phyloP scores from a whole-genome alignment of 2,797 vertebrate species.

The Trachops cirrhosus region DNA sequence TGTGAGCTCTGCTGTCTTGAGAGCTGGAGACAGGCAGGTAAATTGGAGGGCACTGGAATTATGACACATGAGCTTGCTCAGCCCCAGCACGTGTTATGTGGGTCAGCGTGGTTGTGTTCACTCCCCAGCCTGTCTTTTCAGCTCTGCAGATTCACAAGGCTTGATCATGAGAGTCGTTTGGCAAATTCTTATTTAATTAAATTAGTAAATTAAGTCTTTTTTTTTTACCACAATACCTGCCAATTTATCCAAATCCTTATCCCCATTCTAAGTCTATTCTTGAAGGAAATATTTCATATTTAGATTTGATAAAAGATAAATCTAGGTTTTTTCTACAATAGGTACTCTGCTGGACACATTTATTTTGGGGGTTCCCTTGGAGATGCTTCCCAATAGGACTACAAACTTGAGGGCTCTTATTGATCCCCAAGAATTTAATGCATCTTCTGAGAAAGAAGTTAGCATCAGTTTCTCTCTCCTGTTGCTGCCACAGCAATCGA shows the following conservation, averaged over 20 bases:
- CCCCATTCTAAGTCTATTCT: conserved; percentile 10
- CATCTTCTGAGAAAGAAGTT: background rate
- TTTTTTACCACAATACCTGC: background rate
- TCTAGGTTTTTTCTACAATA: background rate
- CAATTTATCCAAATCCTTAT: conserved; percentile 23
- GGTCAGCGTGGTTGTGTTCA: background rate
- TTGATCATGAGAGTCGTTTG: background rate
- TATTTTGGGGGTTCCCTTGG: conserved; percentile 14
- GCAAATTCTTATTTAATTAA: background rate
- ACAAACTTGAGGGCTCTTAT: background rate
- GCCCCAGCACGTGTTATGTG: background rate
- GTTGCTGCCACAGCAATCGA: background rate
- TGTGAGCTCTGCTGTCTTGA: background rate
- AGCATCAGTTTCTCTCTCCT: background rate
- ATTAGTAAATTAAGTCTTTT: background rate
- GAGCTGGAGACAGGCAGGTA: background rate
- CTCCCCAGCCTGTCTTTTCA: background rate
- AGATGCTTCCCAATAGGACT: background rate
- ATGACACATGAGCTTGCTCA: background rate
- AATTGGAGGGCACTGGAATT: background rate
- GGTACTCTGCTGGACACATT: background rate
- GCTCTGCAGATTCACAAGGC: background rate
- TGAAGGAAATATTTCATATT: conserved; percentile 45
- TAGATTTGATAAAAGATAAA: conserved; percentile 42
- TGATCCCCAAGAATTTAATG: background rate